These are phyloP conservation scores for Muntiacus muntjak DNA, from an alignment of 2,113 vertebrate genomes.

Conservation along the genomic window DNA sequence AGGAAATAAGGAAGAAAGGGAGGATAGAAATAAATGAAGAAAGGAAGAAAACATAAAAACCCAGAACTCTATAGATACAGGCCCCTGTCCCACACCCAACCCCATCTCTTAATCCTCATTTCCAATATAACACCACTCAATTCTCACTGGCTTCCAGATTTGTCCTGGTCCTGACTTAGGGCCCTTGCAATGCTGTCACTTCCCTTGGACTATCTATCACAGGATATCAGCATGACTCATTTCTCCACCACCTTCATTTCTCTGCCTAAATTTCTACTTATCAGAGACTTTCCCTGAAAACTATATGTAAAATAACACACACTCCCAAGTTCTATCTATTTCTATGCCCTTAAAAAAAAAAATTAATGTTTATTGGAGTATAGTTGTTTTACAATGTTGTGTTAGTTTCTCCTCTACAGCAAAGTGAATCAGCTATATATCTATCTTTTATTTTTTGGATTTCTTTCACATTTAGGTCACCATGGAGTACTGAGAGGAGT, in stretches of 20 bases:
- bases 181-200: neutral
- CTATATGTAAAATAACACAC: neutral
- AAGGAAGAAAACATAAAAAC: neutral
- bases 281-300: neutral
- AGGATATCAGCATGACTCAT: neutral
- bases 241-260: neutral
- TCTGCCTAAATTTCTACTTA: neutral
- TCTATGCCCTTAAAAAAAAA: neutral
- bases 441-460: neutral
- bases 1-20: no score
- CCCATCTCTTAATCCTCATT: neutral
- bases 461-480: neutral
- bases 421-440: neutral
- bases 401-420: neutral
- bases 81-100: no score
- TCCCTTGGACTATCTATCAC: neutral
- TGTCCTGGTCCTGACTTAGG: neutral
- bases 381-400: neutral
- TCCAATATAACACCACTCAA: neutral
- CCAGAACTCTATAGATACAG: neutral
- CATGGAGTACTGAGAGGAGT: neutral
- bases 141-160: neutral
- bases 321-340: neutral
- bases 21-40: neutral
- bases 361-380: neutral